A percentile compares a stretch with the other conserved stretches of the same genome.
Evolutionary conservation across 1,140 invertebrate genomes (phyloP).

Genomic region (Pantala flavescens): DNA sequence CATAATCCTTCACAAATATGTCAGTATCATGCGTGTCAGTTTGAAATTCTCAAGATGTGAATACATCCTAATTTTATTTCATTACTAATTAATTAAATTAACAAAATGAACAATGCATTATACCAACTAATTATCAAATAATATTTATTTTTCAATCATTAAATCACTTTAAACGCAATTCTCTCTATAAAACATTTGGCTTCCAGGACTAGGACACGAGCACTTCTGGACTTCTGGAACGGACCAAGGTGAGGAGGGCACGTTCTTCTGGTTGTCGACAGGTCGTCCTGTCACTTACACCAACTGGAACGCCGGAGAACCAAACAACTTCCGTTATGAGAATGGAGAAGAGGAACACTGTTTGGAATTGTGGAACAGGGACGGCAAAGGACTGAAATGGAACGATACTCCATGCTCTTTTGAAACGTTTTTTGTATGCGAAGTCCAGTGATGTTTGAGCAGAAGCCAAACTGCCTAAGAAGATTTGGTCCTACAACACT

Average conservation of each 20-base stretch:
- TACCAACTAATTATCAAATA: too few relatives aligned
- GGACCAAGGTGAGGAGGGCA: constrained; percentile 78
- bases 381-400: constrained; percentile 84
- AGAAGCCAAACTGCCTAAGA: background rate
- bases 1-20: too few relatives aligned
- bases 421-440: constrained; percentile 84
- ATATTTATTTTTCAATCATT: too few relatives aligned
- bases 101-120: too few relatives aligned
- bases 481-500: too few relatives aligned
- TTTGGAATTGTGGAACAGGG: constrained; percentile 80
- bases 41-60: too few relatives aligned
- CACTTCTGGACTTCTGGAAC: constrained; percentile 90
- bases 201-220: constrained; percentile 68
- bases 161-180: too few relatives aligned
- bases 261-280: constrained; percentile 86
- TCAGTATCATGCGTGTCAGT: too few relatives aligned
- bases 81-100: too few relatives aligned
- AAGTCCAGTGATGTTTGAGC: constrained; percentile 41
- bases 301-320: constrained; percentile 85
- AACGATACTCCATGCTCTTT: constrained; percentile 87
- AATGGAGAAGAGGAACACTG: constrained; percentile 88
- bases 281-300: constrained; percentile 78
- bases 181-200: too few relatives aligned
- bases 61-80: too few relatives aligned
- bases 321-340: constrained; percentile 85